Percentiles rank a stretch among this genome's conserved stretches.
phyloP scores from a whole-genome alignment of 2,888 invertebrate species.

The Ypsolopha sequella region DNA sequence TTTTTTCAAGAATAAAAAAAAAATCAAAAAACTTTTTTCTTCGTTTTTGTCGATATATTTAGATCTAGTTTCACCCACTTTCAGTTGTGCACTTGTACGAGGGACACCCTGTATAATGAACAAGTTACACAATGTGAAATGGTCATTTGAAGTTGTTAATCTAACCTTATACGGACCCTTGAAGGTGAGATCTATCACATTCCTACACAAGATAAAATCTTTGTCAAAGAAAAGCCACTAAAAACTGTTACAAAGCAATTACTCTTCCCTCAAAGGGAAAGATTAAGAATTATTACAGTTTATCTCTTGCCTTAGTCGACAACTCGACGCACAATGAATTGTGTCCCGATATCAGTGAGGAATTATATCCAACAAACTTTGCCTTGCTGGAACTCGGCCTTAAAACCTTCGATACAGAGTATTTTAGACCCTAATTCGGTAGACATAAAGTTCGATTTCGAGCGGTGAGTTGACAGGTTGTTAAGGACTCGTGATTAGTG shows the following conservation, averaged over 20 bases:
- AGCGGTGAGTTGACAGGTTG: not conserved
- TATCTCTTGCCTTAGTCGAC: slow-evolving; percentile 51
- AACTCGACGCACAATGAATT: slow-evolving; percentile 32
- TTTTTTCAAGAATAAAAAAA: no score
- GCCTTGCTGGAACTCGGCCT: slow-evolving; percentile 19
- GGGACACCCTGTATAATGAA: no score
- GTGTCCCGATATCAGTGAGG: slow-evolving; percentile 44
- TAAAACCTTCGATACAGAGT: not conserved
- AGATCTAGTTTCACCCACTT: no score
- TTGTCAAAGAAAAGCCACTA: slow-evolving; percentile 8
- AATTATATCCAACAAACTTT: slow-evolving; percentile 62
- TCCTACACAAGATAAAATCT: not conserved
- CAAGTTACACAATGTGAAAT: no score
- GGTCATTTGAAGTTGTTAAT: no score
- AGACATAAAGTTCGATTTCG: not conserved
- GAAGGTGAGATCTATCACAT: not conserved
- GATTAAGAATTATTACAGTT: slow-evolving; percentile 62
- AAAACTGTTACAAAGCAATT: no score
- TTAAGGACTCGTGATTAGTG: slow-evolving; percentile 43
- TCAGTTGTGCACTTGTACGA: no score
- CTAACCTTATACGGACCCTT: not conserved
- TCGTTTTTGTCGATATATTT: no score
- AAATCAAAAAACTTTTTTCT: no score
- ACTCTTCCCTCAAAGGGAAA: slow-evolving; percentile 24
- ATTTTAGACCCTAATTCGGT: not conserved